Percentiles rank a stretch among this genome's conserved stretches.
Evolutionary conservation across 2,113 vertebrate genomes (phyloP).

Genomic region (Phrynosoma blainvillii): DNA sequence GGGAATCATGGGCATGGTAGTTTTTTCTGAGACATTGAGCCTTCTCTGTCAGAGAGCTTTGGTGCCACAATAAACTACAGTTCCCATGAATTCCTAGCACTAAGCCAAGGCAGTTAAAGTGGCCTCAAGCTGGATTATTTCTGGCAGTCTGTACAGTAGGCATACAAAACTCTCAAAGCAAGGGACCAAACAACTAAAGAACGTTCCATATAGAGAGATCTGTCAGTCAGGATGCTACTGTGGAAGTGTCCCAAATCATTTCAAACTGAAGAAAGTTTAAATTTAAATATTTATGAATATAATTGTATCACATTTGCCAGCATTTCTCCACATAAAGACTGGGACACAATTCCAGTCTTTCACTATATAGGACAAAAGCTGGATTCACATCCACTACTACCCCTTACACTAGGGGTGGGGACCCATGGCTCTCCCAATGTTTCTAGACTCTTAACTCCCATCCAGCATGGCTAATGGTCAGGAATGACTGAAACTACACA

Average conservation of each 20-base stretch:
- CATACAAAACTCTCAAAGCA: slow-evolving; percentile 44
- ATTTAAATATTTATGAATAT: not conserved
- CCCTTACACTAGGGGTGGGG: not conserved
- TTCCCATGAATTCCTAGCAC: too few species aligned
- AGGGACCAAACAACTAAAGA: slow-evolving; percentile 48
- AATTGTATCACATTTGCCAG: not conserved
- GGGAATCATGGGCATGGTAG: too few species aligned
- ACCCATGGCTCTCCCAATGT: not conserved
- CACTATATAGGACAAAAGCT: not conserved
- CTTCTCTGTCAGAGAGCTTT: too few species aligned
- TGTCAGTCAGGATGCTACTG: not conserved
- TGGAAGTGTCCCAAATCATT: not conserved
- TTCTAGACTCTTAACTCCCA: not conserved
- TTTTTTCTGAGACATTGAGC: too few species aligned
- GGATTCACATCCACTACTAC: not conserved
- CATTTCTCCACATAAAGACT: not conserved
- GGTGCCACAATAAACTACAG: too few species aligned
- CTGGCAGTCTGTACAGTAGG: slow-evolving; percentile 28
- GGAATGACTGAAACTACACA: not conserved
- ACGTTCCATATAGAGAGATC: slow-evolving; percentile 57
- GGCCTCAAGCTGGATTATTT: too few species aligned
- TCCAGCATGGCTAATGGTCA: not conserved
- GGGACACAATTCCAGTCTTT: not conserved
- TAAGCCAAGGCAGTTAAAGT: too few species aligned
- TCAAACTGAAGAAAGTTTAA: not conserved